Conservation (phyloP, 2,113 vertebrate species). For the Naja naja region DNA sequence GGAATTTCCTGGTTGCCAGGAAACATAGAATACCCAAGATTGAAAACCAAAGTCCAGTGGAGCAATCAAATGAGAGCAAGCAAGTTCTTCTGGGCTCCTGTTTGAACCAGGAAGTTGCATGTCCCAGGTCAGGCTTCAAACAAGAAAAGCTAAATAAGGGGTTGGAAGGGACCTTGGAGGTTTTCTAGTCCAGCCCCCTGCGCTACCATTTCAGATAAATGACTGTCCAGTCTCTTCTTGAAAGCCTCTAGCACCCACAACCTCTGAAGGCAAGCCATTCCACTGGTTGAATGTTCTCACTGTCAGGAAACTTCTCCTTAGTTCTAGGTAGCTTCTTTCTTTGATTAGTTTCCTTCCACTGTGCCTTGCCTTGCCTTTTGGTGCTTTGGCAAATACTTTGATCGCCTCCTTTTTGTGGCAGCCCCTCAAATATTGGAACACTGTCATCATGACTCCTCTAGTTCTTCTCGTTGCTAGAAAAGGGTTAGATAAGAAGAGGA, state of each 20-base stretch:
- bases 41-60: not conserved
- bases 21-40: not conserved
- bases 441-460: not conserved
- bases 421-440: not conserved
- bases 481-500: not conserved
- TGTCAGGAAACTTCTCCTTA: not conserved
- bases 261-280: not conserved
- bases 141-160: not conserved
- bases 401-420: not conserved
- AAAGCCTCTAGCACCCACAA: not conserved
- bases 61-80: not conserved
- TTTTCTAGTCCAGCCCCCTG: not conserved
- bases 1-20: slow-evolving; percentile 8
- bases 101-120: too few species aligned
- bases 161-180: not conserved
- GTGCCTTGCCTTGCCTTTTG: not conserved
- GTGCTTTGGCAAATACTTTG: not conserved
- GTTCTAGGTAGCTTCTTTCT: not conserved
- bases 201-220: not conserved
- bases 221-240: not conserved
- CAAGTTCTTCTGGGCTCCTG: not conserved
- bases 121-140: not conserved
- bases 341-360: not conserved
- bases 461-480: not conserved
- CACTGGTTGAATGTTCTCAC: not conserved